Base-by-base conservation (phyloP, 2,888 invertebrate species). In the Drosophila monieri region DNA sequence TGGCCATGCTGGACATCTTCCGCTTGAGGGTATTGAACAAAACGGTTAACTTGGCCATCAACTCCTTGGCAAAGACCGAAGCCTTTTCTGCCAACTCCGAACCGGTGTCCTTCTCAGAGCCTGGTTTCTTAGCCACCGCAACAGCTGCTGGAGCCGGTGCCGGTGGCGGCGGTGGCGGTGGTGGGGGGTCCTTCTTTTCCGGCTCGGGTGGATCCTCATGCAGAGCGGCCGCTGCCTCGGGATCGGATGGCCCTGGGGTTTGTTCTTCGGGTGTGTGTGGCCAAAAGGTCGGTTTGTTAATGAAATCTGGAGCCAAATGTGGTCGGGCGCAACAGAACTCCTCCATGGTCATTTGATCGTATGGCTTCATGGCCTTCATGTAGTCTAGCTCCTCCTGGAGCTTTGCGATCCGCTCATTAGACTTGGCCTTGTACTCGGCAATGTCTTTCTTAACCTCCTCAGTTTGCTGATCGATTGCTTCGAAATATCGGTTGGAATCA, bases 331-430 rank as follows among this genome's bases (percentile, higher is more conserved):
- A 94, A 41, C 92, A 92, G 89, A 92, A 95, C 88, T 98, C 97
- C 91, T 98, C 97, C 78, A 86, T 80, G 0, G 97, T 97, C 97
- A 98, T 98, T 88, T 97, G 93, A 21, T 94, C 94, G 62, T 94
- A 95, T 1, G 97, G 95, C 74, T 96, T 91, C 62, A 97, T 91
- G 0, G 92, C 91, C 58, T 94, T 93, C 68, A 96, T 92, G 32
- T 93, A 92, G 0, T 92, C 92, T 6, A 96, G 92, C 91, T 95
- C 93, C 35, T 93, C 91, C 80, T 94, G 91, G 71, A 93, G 93
- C 0, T 32, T 0, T 3, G 49, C 93, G 92, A 91, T 65, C 61
- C 89, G 86, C 3, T 74, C 9, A 21, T 89, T 71, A 0, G 91
- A 91, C 12, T 78, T 72, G 1, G 32, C 64, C 5, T 87, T 78